Percentiles rank a stretch among this genome's conserved stretches.
These are phyloP conservation scores for Machaerirhynchus nigripectus DNA, from an alignment of 2,113 vertebrate genomes.

Conservation along the genomic window DNA sequence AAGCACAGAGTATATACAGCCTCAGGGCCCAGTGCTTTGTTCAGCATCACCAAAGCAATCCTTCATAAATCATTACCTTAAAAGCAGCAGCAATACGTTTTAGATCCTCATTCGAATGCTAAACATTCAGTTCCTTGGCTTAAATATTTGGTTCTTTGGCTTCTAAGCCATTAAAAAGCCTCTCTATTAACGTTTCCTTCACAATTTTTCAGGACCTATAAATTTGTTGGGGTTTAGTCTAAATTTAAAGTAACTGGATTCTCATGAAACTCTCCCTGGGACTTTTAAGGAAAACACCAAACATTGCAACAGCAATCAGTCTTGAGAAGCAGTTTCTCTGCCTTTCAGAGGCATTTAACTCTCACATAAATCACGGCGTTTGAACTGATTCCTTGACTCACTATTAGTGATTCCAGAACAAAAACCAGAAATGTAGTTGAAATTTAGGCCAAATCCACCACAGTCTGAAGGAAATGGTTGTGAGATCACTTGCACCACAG, in stretches of 20 bases:
- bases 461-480: conserved; percentile 18
- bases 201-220: conserved; percentile 27
- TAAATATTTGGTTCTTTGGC: not conserved
- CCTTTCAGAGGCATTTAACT: conserved; percentile 39
- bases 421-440: conserved; percentile 6
- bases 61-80: not conserved
- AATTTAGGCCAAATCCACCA: conserved; percentile 30
- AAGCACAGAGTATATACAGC: not conserved
- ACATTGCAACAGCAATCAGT: not conserved
- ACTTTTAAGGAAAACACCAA: conserved; percentile 50
- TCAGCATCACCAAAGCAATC: not conserved
- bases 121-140: not conserved
- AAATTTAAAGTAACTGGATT: conserved; percentile 45
- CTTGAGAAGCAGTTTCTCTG: conserved; percentile 29
- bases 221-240: conserved; percentile 10
- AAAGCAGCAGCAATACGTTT: not conserved
- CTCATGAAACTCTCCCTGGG: conserved; percentile 43
- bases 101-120: not conserved
- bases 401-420: conserved; percentile 28
- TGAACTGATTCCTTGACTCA: conserved; percentile 14
- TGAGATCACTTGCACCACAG: not conserved
- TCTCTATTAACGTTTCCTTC: not conserved
- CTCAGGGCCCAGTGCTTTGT: not conserved
- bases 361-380: conserved; percentile 33
- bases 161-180: conserved; percentile 15